These are phyloP conservation scores for Micrasema minimum DNA, from an alignment of 1,140 invertebrate species.

Conservation along the genomic window DNA sequence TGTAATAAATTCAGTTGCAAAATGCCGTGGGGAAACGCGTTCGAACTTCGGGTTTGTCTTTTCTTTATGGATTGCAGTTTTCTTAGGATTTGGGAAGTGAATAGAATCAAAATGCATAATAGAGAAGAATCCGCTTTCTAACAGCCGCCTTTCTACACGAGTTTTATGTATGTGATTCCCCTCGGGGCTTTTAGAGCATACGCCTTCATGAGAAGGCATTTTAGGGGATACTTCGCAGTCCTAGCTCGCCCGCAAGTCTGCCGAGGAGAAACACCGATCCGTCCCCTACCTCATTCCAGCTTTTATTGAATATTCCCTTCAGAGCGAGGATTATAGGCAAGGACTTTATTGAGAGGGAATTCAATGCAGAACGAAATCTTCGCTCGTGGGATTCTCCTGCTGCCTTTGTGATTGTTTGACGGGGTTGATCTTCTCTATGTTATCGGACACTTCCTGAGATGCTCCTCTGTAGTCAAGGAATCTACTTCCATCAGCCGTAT, in stretches of 20 bases:
- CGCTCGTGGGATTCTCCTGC: constrained; percentile 57
- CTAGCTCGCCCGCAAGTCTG: constrained; percentile 65
- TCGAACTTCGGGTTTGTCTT: too few species aligned
- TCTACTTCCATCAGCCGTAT: constrained; percentile 46
- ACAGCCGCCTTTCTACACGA: constrained; percentile 63
- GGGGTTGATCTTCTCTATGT: constrained; percentile 56
- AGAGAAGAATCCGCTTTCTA: too few species aligned
- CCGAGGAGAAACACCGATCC: constrained; percentile 63
- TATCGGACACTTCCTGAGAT: constrained; percentile 52
- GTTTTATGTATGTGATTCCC: constrained; percentile 77
- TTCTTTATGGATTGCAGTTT: too few species aligned
- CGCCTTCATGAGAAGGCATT: constrained; percentile 71
- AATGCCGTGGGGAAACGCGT: too few species aligned
- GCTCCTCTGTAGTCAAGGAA: constrained; percentile 40
- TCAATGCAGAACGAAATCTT: constrained; percentile 53
- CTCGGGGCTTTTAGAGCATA: constrained; percentile 80
- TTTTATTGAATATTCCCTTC: constrained; percentile 69
- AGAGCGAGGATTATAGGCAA: constrained; percentile 61
- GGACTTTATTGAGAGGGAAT: constrained; percentile 55
- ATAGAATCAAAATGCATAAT: constrained; percentile 59
- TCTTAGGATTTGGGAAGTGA: constrained; percentile 70
- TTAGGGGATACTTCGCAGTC: constrained; percentile 64
- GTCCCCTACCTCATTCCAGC: constrained; percentile 67
- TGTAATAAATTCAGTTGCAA: too few species aligned
- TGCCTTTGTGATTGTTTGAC: constrained; percentile 56